phyloP scores from a whole-genome alignment of 2,113 vertebrate genomes.

The pig (Sus scrofa) region T2T-Sscrofa CM000817.6:74419501-74420000 shows the following conservation, averaged over 20 bases:
- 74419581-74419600: conserved; percentile 40
- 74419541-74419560: conserved; percentile 33
- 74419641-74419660: background rate
- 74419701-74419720: conserved; percentile 26
- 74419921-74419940: conserved; percentile 16
- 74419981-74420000: background rate
- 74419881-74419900: background rate
- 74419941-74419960: conserved; percentile 33
- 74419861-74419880: conserved; percentile 38
- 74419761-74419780: conserved; percentile 32
- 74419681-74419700: background rate
- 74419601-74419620: conserved; percentile 36
- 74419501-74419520: background rate
- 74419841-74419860: background rate
- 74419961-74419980: conserved; percentile 48
- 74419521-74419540: conserved; percentile 45
- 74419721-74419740: conserved; percentile 7
- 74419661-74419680: conserved; percentile 26
- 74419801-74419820: conserved; percentile 17
- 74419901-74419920: conserved; percentile 53
- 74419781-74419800: conserved; percentile 13
- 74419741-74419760: conserved; percentile 51
- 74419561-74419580: conserved; percentile 24
- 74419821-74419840: background rate
- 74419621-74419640: conserved; percentile 43